Conservation (phyloP, 1,140 invertebrate genomes). For the Heliothis subflexa region DNA sequence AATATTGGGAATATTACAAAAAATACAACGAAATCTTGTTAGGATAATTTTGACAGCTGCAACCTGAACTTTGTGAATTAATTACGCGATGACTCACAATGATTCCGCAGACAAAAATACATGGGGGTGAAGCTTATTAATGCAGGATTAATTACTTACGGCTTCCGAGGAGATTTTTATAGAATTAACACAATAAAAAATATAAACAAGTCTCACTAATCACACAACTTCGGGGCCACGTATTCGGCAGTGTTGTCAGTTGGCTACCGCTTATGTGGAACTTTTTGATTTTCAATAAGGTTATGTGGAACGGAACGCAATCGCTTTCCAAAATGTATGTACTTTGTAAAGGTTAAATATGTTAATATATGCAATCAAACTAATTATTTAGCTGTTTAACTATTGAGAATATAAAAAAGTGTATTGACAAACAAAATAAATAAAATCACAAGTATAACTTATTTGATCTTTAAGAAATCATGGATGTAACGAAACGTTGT, state of each 20-base stretch:
- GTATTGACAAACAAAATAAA: not conserved
- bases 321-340: not conserved
- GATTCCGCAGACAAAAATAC: conserved; percentile 8
- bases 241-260: conserved; percentile 82
- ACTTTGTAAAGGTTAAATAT: not conserved
- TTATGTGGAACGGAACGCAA: conserved; percentile 64
- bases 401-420: not conserved
- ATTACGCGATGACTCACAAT: conserved; percentile 42
- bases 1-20: conserved; percentile 35
- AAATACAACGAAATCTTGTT: conserved; percentile 58
- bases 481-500: not conserved
- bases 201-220: conserved; percentile 80
- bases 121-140: not conserved
- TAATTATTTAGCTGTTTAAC: not conserved
- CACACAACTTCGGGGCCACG: conserved; percentile 79
- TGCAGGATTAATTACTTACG: conserved; percentile 65
- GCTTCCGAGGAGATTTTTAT: conserved; percentile 65
- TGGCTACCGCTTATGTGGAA: conserved; percentile 80
- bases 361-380: not conserved
- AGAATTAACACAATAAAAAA: conserved; percentile 80
- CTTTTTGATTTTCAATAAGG: conserved; percentile 67
- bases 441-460: no score
- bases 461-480: no score
- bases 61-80: conserved; percentile 52
- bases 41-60: conserved; percentile 65